These are phyloP conservation scores for Motacilla alba DNA, from an alignment of 2,113 vertebrate species.

Conservation along the genomic window DNA sequence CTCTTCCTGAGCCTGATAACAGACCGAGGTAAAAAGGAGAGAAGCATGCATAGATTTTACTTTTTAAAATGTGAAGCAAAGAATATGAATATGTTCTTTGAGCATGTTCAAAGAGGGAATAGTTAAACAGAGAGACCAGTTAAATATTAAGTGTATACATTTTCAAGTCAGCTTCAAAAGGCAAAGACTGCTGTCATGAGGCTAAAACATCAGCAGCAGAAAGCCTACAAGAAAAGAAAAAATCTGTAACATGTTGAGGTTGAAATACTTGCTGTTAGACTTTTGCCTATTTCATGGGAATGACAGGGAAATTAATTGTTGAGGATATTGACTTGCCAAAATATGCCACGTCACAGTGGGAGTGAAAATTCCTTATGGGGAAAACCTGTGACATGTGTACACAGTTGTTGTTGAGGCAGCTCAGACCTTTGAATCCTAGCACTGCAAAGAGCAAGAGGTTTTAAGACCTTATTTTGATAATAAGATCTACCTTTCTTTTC, in stretches of 20 bases:
- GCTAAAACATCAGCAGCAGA: background rate
- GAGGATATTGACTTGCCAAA: background rate
- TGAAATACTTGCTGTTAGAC: background rate
- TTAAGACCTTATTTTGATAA: background rate
- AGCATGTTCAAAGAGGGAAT: background rate
- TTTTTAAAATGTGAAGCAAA: background rate
- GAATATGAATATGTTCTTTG: background rate
- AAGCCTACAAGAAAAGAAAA: background rate
- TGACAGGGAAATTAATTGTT: background rate
- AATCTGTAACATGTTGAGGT: background rate
- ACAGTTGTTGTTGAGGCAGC: background rate
- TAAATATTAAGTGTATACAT: background rate
- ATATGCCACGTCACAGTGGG: background rate
- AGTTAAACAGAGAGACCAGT: background rate
- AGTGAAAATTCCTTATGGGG: background rate
- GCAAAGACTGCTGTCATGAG: background rate
- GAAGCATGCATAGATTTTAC: background rate
- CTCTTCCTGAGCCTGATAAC: background rate
- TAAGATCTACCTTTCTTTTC: background rate
- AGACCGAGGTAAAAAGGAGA: background rate
- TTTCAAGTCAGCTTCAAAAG: background rate
- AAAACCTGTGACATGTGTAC: background rate
- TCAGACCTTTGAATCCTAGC: background rate
- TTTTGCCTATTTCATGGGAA: background rate
- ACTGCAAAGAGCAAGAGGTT: background rate